phyloP scores from a whole-genome alignment of 2,888 invertebrate species.

The Phrixothrix hirtus region DNA sequence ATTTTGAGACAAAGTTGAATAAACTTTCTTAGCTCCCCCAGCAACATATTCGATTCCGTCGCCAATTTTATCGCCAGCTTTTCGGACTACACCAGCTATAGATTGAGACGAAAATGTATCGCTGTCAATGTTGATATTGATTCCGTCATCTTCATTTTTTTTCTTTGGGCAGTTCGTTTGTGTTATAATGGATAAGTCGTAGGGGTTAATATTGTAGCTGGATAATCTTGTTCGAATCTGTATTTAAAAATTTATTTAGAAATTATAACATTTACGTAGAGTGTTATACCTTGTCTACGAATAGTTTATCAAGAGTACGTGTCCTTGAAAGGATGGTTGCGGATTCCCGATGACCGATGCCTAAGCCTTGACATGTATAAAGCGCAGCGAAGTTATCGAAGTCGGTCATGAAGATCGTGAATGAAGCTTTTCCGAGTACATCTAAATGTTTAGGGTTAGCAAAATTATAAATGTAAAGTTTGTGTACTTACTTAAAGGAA shows the following conservation, averaged over 20 bases:
- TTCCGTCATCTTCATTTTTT: constrained; percentile 61
- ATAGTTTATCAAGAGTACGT: constrained; percentile 71
- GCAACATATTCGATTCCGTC: constrained; percentile 69
- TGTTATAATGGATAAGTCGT: constrained; percentile 72
- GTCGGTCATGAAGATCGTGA: constrained; percentile 75
- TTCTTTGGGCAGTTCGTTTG: constrained; percentile 72
- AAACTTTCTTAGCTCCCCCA: constrained; percentile 71
- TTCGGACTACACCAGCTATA: constrained; percentile 71
- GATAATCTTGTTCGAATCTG: constrained; percentile 68
- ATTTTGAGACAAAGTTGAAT: constrained; percentile 61
- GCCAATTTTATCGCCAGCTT: constrained; percentile 73
- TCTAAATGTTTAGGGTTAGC: constrained; percentile 55
- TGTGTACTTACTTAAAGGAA: constrained; percentile 74
- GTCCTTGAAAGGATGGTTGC: constrained; percentile 79
- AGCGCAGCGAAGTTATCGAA: constrained; percentile 75
- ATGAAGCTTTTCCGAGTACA: constrained; percentile 74
- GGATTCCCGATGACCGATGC: constrained; percentile 75
- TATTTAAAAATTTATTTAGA: not conserved
- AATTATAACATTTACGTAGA: not conserved
- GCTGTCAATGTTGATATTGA: constrained; percentile 74
- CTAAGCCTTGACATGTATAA: constrained; percentile 77
- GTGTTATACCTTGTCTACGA: constrained; percentile 70
- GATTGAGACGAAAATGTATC: constrained; percentile 76
- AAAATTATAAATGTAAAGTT: not conserved
- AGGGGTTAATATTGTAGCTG: constrained; percentile 73